Evolutionary conservation across 2,113 vertebrate genomes (phyloP), one percentile per base, ranked within the genome.

Genomic region (Peromyscus californicus): DNA sequence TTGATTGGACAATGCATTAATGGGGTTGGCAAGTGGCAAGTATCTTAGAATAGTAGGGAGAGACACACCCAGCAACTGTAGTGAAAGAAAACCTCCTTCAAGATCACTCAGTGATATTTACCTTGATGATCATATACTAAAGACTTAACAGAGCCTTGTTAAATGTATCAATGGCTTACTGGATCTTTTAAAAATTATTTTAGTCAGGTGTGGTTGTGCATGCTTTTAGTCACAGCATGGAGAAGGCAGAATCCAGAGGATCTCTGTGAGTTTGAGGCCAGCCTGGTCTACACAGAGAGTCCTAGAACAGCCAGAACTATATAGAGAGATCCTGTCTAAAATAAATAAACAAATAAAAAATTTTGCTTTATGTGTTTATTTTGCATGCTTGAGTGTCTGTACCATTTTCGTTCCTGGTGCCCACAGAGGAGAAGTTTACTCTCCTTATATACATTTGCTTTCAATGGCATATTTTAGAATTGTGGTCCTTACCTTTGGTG

Each of bases 11-110:
- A 91, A 78, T 42, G 48, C 6, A 51, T 45, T 10, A 1, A 39
- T 63, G 42, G 65, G 82, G 16, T 17, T 91, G 78, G 33, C 39
- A 75, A 69, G 51, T 29, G 57, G 57, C 70, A 39, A 88, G 31
- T 74, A 88, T 17, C 65, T 75, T 84, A 72, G 39, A 29, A 89
- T 39, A 83, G 51, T 36, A 45, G 54, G 84, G 61, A 95, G 24
- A 72, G 54, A 88, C 42, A 89, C 4, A 83, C 6, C 45, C 17
- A 90, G 45, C 4, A 91, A 86, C 31, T 54, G 1, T 0, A 75
- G 24, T 89, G 67, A 96, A 93, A 95, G 48, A 78, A 94, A 93
- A 21, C 48, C 61, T 93, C 84, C 86, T 36, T 93, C 90, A 92
- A 76, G 33, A 57, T 89, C 54, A 89, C 42, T 72, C 33, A 75